A percentile compares a stretch with the other conserved stretches of the same genome.
These are phyloP conservation scores for Mus pahari DNA, from an alignment of 2,113 vertebrate genomes.

Conservation along the genomic window DNA sequence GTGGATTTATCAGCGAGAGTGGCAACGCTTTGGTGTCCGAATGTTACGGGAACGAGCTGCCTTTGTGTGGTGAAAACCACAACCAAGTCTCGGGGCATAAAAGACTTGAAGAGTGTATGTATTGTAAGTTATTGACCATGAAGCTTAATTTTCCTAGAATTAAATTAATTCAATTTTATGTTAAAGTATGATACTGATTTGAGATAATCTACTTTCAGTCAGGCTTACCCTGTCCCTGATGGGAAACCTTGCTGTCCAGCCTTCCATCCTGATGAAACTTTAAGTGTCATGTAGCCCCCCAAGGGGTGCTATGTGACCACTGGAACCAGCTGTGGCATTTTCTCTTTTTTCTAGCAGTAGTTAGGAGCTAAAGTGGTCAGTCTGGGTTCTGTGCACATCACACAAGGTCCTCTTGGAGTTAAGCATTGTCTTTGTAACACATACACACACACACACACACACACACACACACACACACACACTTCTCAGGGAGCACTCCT, in stretches of 20 bases:
- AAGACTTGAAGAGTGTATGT: constrained; percentile 21
- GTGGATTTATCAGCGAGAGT: constrained; percentile 97
- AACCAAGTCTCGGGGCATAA: background rate
- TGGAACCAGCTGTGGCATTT: background rate
- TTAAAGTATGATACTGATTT: constrained; percentile 9
- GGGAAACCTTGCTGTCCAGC: background rate
- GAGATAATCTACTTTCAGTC: background rate
- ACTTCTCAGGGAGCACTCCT: background rate
- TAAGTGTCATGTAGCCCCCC: background rate
- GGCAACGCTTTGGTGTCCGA: constrained; percentile 96
- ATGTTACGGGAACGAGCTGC: constrained; percentile 97
- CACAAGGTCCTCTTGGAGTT: background rate
- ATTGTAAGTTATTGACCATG: constrained; percentile 67
- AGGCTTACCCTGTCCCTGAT: background rate
- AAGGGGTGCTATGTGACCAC: background rate
- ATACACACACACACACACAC: too few species aligned
- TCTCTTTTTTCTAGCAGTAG: background rate
- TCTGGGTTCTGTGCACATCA: background rate
- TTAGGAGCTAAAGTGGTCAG: background rate
- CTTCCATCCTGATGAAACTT: background rate
- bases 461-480: too few species aligned
- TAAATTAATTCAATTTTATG: constrained; percentile 25
- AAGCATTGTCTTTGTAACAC: background rate
- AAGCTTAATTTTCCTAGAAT: constrained; percentile 46
- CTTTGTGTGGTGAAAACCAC: constrained; percentile 90